Base-by-base conservation (phyloP, 2,113 vertebrate genomes). In the Vulpes vulpes region DNA sequence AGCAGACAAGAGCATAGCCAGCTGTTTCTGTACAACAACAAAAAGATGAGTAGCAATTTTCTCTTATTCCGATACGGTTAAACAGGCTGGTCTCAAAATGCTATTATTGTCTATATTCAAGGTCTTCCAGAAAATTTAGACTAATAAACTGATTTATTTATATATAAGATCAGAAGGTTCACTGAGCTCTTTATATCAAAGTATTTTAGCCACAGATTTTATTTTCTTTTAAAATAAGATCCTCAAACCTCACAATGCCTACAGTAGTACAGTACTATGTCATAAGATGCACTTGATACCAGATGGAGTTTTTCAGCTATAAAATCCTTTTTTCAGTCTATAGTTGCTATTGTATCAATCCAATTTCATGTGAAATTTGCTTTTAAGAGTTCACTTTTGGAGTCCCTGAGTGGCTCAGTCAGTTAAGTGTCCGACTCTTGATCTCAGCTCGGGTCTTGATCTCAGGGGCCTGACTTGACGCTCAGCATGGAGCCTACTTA, bases 201-300 rank as follows among this genome's bases (percentile, higher is more conserved):
- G 67, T 78, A 87, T 73, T 88, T 88, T 67, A 85, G 79, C 23
- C 35, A 32, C 53, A 64, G 30, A 74, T 91, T 81, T 97, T 83
- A 60, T n/a, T 89, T 95, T 74, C 89, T 85, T 73, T 89, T 53
- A 87, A 93, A 90, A 90, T 4, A 69, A 20, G 23, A 87, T 65
- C 30, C 9, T 59, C 49, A 88, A 87, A 91, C 23, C 81, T 2
- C 25, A 16, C 23, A 35, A 22, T 17, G 38, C 32, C 86, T 78
- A 32, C 5, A 49, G 16, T 51, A 51, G 20, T 80, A 87, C 11
- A 53, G 55, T 15, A 62, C 3, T 74, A 62, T 1, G 23, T 74
- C 81, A 35, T 57, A 91, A 94, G 59, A 71, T 51, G 16, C 11
- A 87, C 53, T 64, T 27, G 9, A 81, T 55, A 89, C 16, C 62